Conservation (phyloP, 2,797 vertebrate species). For the Notolepis coatsorum region DNA sequence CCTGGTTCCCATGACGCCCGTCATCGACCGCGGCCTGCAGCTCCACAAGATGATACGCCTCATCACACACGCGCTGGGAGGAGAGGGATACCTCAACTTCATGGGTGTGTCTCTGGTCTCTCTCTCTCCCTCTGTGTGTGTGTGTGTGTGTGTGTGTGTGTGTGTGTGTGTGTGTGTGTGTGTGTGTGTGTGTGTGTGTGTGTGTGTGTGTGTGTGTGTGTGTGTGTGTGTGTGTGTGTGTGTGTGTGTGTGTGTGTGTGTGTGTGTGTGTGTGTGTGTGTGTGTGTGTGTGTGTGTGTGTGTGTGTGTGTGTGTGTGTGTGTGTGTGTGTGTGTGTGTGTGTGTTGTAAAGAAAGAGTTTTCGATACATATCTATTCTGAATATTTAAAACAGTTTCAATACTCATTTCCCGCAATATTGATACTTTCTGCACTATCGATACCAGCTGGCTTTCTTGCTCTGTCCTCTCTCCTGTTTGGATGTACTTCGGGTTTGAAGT, state of each 20-base stretch:
- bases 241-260: neutral
- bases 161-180: neutral
- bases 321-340: constrained; percentile 2
- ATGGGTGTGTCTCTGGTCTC: constrained; percentile 90
- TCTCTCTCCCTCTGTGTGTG: too few species aligned
- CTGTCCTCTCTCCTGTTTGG: neutral
- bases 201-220: neutral
- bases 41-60: constrained; percentile 99
- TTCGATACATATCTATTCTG: neutral
- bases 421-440: too few species aligned
- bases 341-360: too few species aligned
- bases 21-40: constrained; percentile 98
- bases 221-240: constrained; percentile 2
- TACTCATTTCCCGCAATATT: too few species aligned
- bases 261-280: neutral
- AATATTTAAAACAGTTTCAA: too few species aligned
- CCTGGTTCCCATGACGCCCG: constrained; percentile 82
- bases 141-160: constrained; percentile 4
- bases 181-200: neutral
- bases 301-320: neutral
- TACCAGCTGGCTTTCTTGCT: too few species aligned
- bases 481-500: too few species aligned
- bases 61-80: constrained; percentile 92
- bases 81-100: constrained; percentile 98
- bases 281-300: neutral